Evolutionary conservation across 2,113 vertebrate genomes (phyloP).

Genomic region (Callocephalon fimbriatum): DNA sequence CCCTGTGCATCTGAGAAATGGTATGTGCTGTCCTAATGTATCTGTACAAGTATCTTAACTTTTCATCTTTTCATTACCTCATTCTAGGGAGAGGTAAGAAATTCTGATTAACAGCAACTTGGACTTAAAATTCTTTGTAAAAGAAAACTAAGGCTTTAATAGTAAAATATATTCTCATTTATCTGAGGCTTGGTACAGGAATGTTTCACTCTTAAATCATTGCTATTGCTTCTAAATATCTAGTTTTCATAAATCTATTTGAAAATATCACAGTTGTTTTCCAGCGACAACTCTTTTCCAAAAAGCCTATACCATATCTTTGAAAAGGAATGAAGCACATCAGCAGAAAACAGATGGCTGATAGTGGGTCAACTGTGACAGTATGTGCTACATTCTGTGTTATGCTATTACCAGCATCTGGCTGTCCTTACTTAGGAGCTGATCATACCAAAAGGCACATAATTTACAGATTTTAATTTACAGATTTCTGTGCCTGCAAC

Average conservation of each 20-base stretch:
- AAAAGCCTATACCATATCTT: not conserved
- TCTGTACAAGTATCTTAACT: not conserved
- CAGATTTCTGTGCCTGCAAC: not conserved
- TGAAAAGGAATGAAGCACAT: constrained; percentile 7
- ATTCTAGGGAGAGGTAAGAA: not conserved
- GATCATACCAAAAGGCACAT: not conserved
- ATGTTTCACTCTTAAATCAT: not conserved
- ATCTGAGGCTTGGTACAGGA: not conserved
- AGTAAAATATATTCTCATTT: not conserved
- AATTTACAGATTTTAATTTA: not conserved
- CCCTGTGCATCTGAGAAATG: not conserved
- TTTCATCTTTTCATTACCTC: not conserved
- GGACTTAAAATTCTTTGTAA: not conserved
- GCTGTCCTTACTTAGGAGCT: not conserved
- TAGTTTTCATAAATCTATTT: constrained; percentile 20
- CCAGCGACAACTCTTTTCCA: not conserved
- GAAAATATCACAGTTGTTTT: not conserved
- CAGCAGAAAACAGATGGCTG: constrained; percentile 11
- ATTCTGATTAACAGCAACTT: not conserved
- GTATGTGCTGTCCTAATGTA: not conserved
- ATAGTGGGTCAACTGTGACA: not conserved
- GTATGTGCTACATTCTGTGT: not conserved
- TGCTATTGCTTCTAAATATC: not conserved
- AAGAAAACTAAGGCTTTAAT: not conserved
- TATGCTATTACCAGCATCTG: not conserved